Conservation (phyloP, 1,140 invertebrate genomes). For the Octopus sinensis region DNA sequence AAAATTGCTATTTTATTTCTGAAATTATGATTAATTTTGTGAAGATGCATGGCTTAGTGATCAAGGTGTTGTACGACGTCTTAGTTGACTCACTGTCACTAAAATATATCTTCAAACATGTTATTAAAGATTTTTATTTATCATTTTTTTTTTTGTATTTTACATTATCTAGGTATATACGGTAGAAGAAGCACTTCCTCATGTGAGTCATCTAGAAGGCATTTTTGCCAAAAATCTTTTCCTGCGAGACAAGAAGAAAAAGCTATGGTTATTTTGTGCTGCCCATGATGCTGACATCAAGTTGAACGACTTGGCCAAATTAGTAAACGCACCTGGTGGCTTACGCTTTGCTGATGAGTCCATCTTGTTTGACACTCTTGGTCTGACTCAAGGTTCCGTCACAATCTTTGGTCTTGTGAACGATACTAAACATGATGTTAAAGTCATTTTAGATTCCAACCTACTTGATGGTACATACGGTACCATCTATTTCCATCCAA, state of each 20-base stretch:
- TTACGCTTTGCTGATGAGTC: constrained; percentile 54
- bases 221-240: constrained; percentile 57
- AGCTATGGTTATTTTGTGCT: constrained; percentile 53
- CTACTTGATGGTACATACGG: constrained; percentile 36
- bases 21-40: too few relatives aligned
- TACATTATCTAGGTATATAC: constrained; percentile 51
- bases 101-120: background rate
- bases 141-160: background rate
- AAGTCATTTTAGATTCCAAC: constrained; percentile 46
- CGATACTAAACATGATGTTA: constrained; percentile 50
- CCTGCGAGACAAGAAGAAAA: constrained; percentile 57
- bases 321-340: constrained; percentile 46
- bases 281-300: constrained; percentile 52
- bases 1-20: too few relatives aligned
- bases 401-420: constrained; percentile 55
- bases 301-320: constrained; percentile 51
- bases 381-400: constrained; percentile 54
- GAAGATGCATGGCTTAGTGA: background rate
- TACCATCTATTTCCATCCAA: constrained; percentile 53
- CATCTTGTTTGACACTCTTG: constrained; percentile 48
- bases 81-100: background rate
- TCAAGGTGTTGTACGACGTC: background rate
- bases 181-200: constrained; percentile 53
- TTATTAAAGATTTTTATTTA: background rate
- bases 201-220: constrained; percentile 46